Evolutionary conservation across 2,113 vertebrate species (phyloP).

Genomic region (Anhinga rufa): DNA sequence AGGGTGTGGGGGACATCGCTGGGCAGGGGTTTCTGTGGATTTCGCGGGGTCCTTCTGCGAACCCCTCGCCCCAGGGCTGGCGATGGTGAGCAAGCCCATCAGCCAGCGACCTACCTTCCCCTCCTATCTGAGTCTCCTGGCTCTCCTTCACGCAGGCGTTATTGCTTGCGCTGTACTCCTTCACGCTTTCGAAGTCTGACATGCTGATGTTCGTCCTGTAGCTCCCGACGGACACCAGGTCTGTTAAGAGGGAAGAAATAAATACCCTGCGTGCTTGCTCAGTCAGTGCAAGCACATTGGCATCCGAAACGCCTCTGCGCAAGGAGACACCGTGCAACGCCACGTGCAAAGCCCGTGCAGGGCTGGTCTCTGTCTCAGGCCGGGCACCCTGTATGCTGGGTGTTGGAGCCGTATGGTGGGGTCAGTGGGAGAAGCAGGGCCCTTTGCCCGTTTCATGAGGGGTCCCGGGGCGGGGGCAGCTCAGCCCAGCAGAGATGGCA

Average conservation of each 20-base stretch:
- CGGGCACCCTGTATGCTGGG: rapidly evolving
- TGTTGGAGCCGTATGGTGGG: rapidly evolving
- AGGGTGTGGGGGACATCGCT: rapidly evolving
- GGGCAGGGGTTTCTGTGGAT: background rate
- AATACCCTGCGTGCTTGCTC: rapidly evolving
- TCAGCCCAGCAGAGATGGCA: background rate
- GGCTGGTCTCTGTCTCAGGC: background rate
- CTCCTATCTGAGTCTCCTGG: slow-evolving; percentile 53
- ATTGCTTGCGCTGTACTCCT: slow-evolving; percentile 45
- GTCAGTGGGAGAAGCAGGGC: rapidly evolving
- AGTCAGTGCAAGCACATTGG: rapidly evolving
- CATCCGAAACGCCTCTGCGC: rapidly evolving
- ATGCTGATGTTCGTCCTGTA: slow-evolving; percentile 78
- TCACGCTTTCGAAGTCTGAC: slow-evolving; percentile 67
- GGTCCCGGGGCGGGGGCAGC: background rate
- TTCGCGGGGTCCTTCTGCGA: background rate
- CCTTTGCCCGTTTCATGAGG: rapidly evolving
- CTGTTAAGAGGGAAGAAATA: background rate
- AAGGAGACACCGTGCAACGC: rapidly evolving
- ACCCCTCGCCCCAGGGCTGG: rapidly evolving
- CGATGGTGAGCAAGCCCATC: background rate
- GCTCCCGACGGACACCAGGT: slow-evolving; percentile 74
- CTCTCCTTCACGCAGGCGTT: background rate
- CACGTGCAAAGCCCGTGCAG: rapidly evolving
- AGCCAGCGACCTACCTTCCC: slow-evolving; percentile 23